Conservation (phyloP, 2,888 invertebrate genomes). For the Cremastobaeus sp. region DNA sequence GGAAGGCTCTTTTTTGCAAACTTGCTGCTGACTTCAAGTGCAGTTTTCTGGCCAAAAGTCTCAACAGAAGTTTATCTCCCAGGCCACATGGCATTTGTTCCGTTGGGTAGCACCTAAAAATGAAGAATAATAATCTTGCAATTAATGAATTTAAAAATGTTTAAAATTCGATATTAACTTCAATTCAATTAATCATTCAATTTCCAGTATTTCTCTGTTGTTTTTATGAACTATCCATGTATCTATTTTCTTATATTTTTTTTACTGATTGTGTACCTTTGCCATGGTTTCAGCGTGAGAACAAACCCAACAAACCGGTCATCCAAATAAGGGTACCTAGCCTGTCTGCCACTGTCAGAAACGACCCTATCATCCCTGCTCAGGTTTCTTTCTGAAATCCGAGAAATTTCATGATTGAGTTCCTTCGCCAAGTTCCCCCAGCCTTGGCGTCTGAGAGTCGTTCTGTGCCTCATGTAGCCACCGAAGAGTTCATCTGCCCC, state of each 20-base stretch:
- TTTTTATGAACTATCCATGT: no score
- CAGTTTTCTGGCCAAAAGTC: conserved; percentile 85
- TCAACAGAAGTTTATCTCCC: conserved; percentile 95
- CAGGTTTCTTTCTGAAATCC: conserved; percentile 93
- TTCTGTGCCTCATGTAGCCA: conserved; percentile 94
- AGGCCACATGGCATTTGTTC: conserved; percentile 84
- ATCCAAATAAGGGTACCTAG: conserved; percentile 89
- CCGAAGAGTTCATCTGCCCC: conserved; percentile 99
- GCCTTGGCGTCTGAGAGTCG: conserved; percentile 82
- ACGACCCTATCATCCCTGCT: conserved; percentile 97
- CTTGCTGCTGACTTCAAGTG: conserved; percentile 83
- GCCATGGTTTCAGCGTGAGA: conserved; percentile 83
- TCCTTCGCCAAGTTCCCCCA: conserved; percentile 81
- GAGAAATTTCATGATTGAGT: conserved; percentile 85
- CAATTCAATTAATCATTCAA: not conserved
- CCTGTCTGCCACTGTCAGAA: conserved; percentile 91
- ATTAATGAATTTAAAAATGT: not conserved
- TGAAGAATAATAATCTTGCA: not conserved
- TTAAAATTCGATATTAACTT: no score
- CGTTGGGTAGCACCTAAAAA: conserved; percentile 81
- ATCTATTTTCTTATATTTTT: not conserved
- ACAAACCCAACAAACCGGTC: conserved; percentile 85
- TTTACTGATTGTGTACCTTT: conserved; percentile 80
- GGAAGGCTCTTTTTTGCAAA: conserved; percentile 95
- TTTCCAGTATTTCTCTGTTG: not conserved